Base-by-base conservation (phyloP, 2,797 vertebrate genomes). In the Helarctos malayanus region DNA sequence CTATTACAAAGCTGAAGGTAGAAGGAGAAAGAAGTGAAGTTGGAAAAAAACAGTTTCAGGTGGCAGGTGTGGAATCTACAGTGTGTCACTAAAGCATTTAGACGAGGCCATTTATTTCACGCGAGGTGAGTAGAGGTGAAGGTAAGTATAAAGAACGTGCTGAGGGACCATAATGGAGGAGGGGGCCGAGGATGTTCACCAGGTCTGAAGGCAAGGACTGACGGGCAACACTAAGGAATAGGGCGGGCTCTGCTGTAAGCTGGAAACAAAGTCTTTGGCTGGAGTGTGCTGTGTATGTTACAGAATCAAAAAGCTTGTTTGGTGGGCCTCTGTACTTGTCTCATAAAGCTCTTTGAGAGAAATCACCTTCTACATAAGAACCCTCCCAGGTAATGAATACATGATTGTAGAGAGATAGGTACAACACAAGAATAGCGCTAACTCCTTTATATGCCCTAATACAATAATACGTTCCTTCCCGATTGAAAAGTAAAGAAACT, bases 401-500 rank as follows among this genome's bases (percentile, higher is more conserved):
- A 63, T 82, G 38, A 81, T 38, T 75, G 8, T 54, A 87, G 2
- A 59, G 0, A 90, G 23, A 71, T 18, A 81, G 54, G 80, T 45
- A 85, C 63, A 93, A 73, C 49, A 57, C 6, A 59, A 86, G 32
- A 92, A 90, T 92, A 81, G 54, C 15, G 19, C 25, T 79, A 73
- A 75, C 3, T 29, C 10, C 38, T 6, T 69, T 80, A 38, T 54
- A 56, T 47, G 15, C 16, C 7, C 41, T 32, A 59, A 71, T 83
- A 82, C 69, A 85, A 65, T 57, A 71, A 87, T 45, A 71, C 57
- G 61, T 76, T 47, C 75, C 14, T 82, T 32, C 38, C 87, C 85
- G 10, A 84, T 88, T 95, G 88, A 75, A 81, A 97, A 93, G 18
- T 8, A 90, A 94, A 82, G 56, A 93, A 91, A 47, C 8, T 19